Evolutionary conservation across 64 coral and sea anemone genomes (phyloP).

Genomic region (Porites lutea): DNA sequence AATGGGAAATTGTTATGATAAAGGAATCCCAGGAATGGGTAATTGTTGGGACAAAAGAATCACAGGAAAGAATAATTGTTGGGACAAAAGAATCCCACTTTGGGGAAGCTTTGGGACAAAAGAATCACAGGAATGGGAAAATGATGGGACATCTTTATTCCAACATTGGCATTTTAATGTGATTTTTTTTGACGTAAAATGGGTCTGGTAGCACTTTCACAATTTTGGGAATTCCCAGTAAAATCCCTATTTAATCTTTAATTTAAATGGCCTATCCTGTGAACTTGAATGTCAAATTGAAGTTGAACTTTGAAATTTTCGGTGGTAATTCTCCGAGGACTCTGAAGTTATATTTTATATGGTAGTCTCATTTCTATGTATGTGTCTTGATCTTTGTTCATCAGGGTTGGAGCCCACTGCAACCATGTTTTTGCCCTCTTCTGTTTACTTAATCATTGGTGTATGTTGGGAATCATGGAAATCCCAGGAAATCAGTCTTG

Average conservation of each 20-base stretch:
- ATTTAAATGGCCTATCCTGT: neutral
- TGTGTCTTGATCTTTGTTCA: no score
- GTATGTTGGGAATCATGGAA: conserved; percentile 33
- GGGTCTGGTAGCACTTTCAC: conserved; percentile 63
- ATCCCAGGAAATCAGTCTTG: conserved; percentile 42
- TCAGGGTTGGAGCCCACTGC: no score
- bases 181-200: conserved; percentile 40
- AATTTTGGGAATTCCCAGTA: conserved; percentile 39
- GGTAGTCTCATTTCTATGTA: no score
- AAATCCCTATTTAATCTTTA: conserved; percentile 9
- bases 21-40: neutral
- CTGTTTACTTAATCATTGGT: neutral
- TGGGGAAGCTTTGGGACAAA: conserved; percentile 15
- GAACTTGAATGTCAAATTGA: no score
- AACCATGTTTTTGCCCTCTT: no score
- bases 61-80: conserved; percentile 7
- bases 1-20: conserved; percentile 19
- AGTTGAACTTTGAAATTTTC: no score
- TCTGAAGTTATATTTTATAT: no score
- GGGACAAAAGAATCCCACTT: conserved; percentile 5
- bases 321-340: no score
- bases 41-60: conserved; percentile 14
- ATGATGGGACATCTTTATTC: conserved; percentile 29
- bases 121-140: conserved; percentile 42
- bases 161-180: conserved; percentile 6